Evolutionary conservation across 2,797 vertebrate species (phyloP).

Genomic region (Typhlichthys eigenmanni): DNA sequence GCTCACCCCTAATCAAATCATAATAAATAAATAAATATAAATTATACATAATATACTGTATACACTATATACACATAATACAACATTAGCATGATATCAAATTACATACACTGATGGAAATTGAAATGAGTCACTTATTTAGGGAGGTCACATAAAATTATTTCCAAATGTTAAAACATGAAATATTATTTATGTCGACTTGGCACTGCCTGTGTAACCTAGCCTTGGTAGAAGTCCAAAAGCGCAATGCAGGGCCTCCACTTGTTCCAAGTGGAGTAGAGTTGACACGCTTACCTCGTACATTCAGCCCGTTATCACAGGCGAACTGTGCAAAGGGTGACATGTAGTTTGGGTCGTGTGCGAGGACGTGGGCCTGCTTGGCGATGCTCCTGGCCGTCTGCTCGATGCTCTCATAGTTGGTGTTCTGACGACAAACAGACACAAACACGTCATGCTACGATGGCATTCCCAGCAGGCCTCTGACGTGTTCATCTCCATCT

Average conservation of each 20-base stretch:
- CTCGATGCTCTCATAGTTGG: slow-evolving; percentile 97
- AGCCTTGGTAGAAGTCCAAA: neutral
- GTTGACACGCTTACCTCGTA: slow-evolving; percentile 84
- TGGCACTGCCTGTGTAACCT: neutral
- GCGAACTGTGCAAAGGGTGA: slow-evolving; percentile 98
- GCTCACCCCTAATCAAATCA: no score
- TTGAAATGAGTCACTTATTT: no score
- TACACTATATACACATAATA: no score
- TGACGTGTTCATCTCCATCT: neutral
- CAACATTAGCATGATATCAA: no score
- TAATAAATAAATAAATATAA: no score
- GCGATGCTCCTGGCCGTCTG: slow-evolving; percentile 95
- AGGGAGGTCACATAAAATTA: no score
- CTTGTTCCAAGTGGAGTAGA: neutral
- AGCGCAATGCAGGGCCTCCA: neutral
- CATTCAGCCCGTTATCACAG: slow-evolving; percentile 96
- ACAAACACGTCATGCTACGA: neutral
- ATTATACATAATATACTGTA: no score
- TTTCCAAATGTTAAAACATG: neutral
- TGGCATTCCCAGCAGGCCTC: slow-evolving; percentile 4
- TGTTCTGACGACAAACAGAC: slow-evolving; percentile 76
- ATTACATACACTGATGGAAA: no score
- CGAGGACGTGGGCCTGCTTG: slow-evolving; percentile 94
- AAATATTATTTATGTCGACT: neutral
- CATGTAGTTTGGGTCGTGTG: slow-evolving; percentile 99